Percentiles rank a stretch among this genome's conserved stretches.
These are phyloP conservation scores for Drosophila cardini DNA, from an alignment of 1,140 invertebrate species.

Conservation along the genomic window DNA sequence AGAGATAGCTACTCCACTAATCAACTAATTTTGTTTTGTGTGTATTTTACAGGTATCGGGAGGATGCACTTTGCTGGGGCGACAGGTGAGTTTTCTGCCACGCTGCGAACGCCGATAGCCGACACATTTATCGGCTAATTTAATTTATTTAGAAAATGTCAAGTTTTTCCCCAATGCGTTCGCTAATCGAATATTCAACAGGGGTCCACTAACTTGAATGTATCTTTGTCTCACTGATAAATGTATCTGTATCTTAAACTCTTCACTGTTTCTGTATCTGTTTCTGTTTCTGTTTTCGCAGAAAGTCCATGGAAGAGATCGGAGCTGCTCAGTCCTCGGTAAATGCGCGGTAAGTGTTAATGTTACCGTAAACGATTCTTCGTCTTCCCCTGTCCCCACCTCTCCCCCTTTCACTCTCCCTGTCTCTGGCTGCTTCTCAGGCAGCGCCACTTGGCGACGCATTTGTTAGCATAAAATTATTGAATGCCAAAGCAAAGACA, in stretches of 20 bases:
- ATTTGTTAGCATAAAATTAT: conserved; percentile 85
- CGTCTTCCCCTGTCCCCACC: conserved; percentile 7
- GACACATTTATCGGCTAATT: conserved; percentile 84
- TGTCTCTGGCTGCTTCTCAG: conserved; percentile 19
- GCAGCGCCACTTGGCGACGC: conserved; percentile 76
- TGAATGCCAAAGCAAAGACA: conserved; percentile 75
- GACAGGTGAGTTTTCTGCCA: conserved; percentile 87
- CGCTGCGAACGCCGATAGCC: conserved; percentile 55
- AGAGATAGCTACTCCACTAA: conserved; percentile 7
- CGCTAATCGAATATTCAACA: conserved; percentile 78
- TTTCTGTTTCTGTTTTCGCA: conserved; percentile 85
- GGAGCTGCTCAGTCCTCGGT: conserved; percentile 87
- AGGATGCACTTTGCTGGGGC: conserved; percentile 91
- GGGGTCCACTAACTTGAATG: conserved; percentile 50
- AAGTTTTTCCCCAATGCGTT: conserved; percentile 61
- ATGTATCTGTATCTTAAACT: conserved; percentile 22
- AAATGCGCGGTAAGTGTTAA: conserved; percentile 88
- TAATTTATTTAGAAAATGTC: conserved; percentile 84
- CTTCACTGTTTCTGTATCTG: conserved; percentile 32
- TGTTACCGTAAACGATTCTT: conserved; percentile 80
- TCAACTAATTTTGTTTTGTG: conserved; percentile 25
- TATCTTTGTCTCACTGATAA: conserved; percentile 21
- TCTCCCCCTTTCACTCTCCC: not conserved
- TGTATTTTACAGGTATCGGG: conserved; percentile 88
- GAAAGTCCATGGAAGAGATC: conserved; percentile 89